Evolutionary conservation across 2,113 vertebrate genomes (phyloP).

Genomic region (Meriones unguiculatus): DNA sequence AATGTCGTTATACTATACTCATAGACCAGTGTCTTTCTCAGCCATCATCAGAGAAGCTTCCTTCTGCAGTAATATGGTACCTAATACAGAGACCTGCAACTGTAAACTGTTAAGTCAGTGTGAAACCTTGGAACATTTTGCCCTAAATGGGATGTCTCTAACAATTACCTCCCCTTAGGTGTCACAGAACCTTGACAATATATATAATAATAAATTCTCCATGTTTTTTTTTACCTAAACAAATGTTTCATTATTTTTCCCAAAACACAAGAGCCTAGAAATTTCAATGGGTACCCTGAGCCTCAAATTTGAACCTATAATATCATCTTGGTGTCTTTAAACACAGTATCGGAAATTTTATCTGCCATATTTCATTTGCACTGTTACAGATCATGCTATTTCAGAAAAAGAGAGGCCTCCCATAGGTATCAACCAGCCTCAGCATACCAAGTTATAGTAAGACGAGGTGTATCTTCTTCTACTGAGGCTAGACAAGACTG

Average conservation of each 20-base stretch:
- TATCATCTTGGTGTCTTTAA: not conserved
- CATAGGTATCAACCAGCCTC: too few relatives aligned
- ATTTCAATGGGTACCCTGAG: not conserved
- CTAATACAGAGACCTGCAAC: too few relatives aligned
- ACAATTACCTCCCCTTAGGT: not conserved
- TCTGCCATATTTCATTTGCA: not conserved
- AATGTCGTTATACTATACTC: too few relatives aligned
- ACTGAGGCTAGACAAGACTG: too few relatives aligned
- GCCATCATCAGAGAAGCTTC: too few relatives aligned
- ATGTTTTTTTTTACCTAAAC: not conserved
- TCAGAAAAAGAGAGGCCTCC: too few relatives aligned
- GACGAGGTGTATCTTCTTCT: too few relatives aligned
- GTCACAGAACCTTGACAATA: not conserved
- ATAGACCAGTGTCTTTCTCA: too few relatives aligned
- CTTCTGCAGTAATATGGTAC: too few relatives aligned
- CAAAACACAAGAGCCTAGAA: not conserved
- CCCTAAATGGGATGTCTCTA: not conserved
- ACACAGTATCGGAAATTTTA: not conserved
- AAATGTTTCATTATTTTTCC: not conserved
- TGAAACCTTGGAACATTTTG: not conserved
- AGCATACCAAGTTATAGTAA: too few relatives aligned
- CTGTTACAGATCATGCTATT: not conserved
- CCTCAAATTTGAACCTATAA: not conserved
- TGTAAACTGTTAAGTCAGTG: too few relatives aligned
- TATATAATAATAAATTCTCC: too few relatives aligned